phyloP scores from a whole-genome alignment of 2,113 vertebrate genomes.

The Microtus pennsylvanicus region DNA sequence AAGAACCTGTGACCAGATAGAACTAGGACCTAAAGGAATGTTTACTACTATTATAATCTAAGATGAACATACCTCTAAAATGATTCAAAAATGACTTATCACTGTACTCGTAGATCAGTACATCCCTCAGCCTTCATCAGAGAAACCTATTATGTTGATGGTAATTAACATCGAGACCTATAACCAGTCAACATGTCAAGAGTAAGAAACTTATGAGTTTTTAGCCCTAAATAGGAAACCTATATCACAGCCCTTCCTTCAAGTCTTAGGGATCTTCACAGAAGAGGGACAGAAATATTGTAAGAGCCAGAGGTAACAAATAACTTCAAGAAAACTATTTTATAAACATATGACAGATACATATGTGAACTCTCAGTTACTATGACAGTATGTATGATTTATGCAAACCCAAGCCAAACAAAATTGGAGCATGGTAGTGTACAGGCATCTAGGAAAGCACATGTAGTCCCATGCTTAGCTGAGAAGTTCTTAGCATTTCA shows the following conservation, averaged over 20 bases:
- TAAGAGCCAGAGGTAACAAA: not conserved
- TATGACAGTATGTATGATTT: not conserved
- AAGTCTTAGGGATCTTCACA: not conserved
- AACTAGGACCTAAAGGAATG: not conserved
- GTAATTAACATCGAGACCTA: not conserved
- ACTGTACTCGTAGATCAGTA: not conserved
- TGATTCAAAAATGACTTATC: not conserved
- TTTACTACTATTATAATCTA: not conserved
- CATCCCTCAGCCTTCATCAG: not conserved
- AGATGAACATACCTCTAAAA: not conserved
- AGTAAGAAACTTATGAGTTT: not conserved
- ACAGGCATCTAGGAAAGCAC: not conserved
- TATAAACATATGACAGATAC: not conserved
- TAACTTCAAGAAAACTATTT: not conserved
- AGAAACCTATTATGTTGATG: not conserved
- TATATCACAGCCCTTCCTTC: not conserved
- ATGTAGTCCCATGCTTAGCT: not conserved
- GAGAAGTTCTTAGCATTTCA: not conserved
- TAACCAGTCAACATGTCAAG: not conserved
- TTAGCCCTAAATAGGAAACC: not conserved
- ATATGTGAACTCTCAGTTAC: not conserved
- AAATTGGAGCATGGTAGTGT: not conserved
- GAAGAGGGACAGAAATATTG: not conserved
- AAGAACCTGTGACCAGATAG: not conserved
- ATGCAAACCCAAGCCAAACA: not conserved